Base-by-base conservation (phyloP, 1,140 invertebrate genomes). In the Coboldia fuscipes region DNA sequence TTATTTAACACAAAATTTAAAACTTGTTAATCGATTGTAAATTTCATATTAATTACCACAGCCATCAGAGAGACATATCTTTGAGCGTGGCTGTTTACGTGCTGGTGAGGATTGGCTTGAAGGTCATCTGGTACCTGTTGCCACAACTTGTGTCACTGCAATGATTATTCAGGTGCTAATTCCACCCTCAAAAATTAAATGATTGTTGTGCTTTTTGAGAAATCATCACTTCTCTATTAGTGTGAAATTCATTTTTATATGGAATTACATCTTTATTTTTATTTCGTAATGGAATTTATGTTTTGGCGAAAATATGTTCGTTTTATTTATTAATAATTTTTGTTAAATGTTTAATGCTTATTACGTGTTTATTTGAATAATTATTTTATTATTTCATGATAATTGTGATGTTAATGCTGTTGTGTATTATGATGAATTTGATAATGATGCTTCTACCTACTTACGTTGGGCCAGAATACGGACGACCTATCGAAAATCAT, bases 91-190 rank as follows among this genome's bases (percentile, higher is more conserved):
- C 35, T 97, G 92, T 58, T 66, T 96, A 43, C 68, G 79, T 40
- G 80, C 85, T 38, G 84, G 80, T 34, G 85, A 93, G 58, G 83
- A 88, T 53, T 96, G 88, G 89, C 66, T 94, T 42, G 86, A 94
- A 56, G 66, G 73, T 43, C 88, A 94, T 61, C 66, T 92, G 38
- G 68, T 88, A 34, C 75, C 78, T 40, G 85, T 92, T 17, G 83
- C 84, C 23, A 77, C 75, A 33, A 70, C 75, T 26, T 68, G 77
- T 37, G 75, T 96, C 36, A 74, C 68, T 38, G 66, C 85, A 41
- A 75, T 83, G 45, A 68, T 89, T 19, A 53, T 84, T 35, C 82
- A 90, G 82, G 85, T 90, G 59, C 41, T 34, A 33, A 23, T n/a
- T n/a, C n/a, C n/a, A n/a, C n/a, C n/a, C n/a, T n/a, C n/a, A n/a